phyloP scores from a whole-genome alignment of 1,140 invertebrate species.

The Drosophila pruinosa region DNA sequence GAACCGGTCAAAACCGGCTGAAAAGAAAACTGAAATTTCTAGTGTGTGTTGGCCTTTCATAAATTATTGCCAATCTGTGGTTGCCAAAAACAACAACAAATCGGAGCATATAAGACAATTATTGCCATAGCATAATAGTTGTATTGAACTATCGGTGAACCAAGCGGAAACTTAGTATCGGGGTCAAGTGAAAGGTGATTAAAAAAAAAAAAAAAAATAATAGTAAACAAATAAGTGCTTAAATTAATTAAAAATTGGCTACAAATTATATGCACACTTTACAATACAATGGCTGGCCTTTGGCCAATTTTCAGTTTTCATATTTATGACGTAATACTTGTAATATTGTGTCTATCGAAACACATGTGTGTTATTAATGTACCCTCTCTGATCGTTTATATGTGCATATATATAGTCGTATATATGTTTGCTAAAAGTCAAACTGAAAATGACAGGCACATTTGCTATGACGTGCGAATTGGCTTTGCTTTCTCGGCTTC shows the following conservation, averaged over 20 bases:
- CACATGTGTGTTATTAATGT: conserved; percentile 17
- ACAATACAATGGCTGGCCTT: conserved; percentile 16
- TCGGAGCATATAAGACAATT: conserved; percentile 16
- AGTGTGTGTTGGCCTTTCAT: conserved; percentile 21
- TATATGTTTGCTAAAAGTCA: conserved; percentile 4
- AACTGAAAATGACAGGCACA: conserved; percentile 40
- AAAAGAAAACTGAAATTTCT: conserved; percentile 19
- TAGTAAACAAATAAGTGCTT: not conserved
- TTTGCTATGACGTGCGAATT: conserved; percentile 44
- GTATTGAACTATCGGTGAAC: not conserved
- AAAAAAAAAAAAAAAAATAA: not conserved
- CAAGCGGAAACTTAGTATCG: not conserved
- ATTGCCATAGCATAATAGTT: conserved; percentile 2
- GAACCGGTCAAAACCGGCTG: conserved; percentile 49
- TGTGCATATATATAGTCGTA: not conserved
- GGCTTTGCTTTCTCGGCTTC: not conserved
- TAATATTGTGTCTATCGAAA: conserved; percentile 12
- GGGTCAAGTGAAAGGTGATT: conserved; percentile 29
- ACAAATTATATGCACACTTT: conserved; percentile 7
- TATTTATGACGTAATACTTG: conserved; percentile 48
- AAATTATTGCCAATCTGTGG: conserved; percentile 37
- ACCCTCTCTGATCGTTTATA: not conserved
- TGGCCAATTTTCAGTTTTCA: conserved; percentile 30
- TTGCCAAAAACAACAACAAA: conserved; percentile 14
- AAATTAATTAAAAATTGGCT: not conserved